phyloP scores from a whole-genome alignment of 2,888 invertebrate genomes.

The Catonia carolina region DNA sequence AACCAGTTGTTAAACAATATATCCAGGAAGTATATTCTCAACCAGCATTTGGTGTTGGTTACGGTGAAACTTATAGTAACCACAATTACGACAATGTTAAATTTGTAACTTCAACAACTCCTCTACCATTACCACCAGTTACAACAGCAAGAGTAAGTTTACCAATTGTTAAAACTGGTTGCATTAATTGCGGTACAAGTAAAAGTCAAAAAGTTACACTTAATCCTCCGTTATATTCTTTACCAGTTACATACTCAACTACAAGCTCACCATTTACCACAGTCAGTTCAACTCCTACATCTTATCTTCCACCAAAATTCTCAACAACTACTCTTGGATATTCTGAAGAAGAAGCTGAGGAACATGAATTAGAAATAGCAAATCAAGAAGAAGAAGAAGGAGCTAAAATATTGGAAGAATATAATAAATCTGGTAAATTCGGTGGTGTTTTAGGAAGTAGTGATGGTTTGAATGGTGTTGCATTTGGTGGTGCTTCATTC shows the following conservation, averaged over 20 bases:
- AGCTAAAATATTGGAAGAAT: conserved; percentile 28
- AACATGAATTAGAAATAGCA: conserved; percentile 30
- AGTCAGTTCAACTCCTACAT: conserved; percentile 15
- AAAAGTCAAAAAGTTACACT: conserved; percentile 18
- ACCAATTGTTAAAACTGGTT: conserved; percentile 13
- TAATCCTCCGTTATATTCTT: conserved; percentile 21
- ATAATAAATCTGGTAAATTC: conserved; percentile 29
- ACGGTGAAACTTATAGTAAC: neutral
- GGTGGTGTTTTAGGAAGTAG: conserved; percentile 30
- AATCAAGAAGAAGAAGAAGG: conserved; percentile 29
- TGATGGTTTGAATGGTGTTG: conserved; percentile 23
- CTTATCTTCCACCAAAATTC: neutral
- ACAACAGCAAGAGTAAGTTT: conserved; percentile 22
- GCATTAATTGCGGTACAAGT: conserved; percentile 6
- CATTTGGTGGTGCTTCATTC: conserved; percentile 16
- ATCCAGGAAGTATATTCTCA: conserved; percentile 6
- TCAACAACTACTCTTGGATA: conserved; percentile 16
- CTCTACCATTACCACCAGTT: conserved; percentile 8
- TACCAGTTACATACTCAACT: conserved; percentile 12
- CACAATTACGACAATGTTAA: neutral
- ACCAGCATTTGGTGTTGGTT: neutral
- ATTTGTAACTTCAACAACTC: conserved; percentile 8
- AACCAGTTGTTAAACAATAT: conserved; percentile 10
- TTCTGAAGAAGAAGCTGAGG: conserved; percentile 18
- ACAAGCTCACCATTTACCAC: conserved; percentile 25